Conservation (phyloP, 2,797 vertebrate genomes). For the Ctenosaura bakeri region DNA sequence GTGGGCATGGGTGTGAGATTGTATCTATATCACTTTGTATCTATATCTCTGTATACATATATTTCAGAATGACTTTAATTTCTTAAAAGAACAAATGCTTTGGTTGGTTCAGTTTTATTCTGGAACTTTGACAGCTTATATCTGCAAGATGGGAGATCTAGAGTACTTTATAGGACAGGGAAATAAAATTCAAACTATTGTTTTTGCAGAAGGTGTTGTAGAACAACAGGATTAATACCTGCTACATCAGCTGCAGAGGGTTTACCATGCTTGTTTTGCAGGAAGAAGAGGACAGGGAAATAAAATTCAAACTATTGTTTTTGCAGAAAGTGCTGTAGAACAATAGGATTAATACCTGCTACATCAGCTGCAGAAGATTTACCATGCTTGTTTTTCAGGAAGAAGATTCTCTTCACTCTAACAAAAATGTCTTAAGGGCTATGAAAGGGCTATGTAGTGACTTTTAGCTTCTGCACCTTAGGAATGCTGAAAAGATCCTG, state of each 20-base stretch:
- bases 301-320: neutral
- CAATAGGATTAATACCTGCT: neutral
- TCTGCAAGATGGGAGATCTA: neutral
- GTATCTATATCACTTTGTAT: neutral
- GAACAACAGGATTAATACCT: neutral
- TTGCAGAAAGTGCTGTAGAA: neutral
- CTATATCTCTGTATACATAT: neutral
- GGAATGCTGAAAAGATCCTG: conserved; percentile 94
- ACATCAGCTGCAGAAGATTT: neutral
- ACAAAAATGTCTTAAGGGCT: neutral
- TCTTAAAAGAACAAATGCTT: neutral
- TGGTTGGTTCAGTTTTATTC: neutral
- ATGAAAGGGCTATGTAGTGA: conserved; percentile 1
- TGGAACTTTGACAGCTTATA: neutral
- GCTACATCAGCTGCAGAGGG: neutral
- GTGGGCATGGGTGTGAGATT: neutral
- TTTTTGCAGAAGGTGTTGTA: neutral
- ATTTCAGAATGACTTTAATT: neutral
- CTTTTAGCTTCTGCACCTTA: conserved; percentile 60
- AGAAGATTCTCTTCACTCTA: neutral
- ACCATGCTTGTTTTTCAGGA: neutral
- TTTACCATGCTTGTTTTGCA: neutral
- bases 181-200: neutral
- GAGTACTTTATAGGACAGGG: neutral
- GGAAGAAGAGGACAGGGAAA: neutral